Base-by-base conservation (phyloP, 2,113 vertebrate genomes). In the Alces alces region DNA sequence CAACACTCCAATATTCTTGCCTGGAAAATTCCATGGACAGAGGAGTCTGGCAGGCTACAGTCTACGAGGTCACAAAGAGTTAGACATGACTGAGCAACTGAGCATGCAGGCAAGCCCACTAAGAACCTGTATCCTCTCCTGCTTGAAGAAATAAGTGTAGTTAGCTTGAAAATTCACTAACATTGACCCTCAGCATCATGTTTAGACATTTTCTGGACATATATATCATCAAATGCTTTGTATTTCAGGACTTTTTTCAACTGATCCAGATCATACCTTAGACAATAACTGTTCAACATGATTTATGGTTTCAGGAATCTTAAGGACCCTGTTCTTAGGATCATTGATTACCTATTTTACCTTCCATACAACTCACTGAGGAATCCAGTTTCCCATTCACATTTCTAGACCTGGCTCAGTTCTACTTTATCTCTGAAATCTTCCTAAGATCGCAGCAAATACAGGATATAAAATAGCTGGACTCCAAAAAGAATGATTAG, bases 141-240 rank as follows among this genome's bases (percentile, higher is more conserved):
- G 27, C 58, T 91, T 94, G 55, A 91, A 97, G 88, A 95, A 96
- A 87, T 52, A 50, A 17, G 12, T 58, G 54, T 30, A 58, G 21
- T 55, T 73, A 93, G 12, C 93, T 23, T 80, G 66, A 92, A 14
- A 93, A 66, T 88, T 94, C 78, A 83, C 58, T 93, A 86, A 86
- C 47, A 16, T 57, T 76, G 55, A 86, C 86, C 89, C 43, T 33
- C 7, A 61, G 36, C 15, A 73, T 57, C 84, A 88, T 94, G 57
- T 86, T 96, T 84, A 96, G 88, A 86, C 13, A 73, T 11, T 95
- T 95, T 79, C 52, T 96, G 96, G 91, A 96, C 30, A 89, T 39
- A 57, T 39, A 25, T 64, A 73, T 94, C 70, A 97, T 50, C 60
- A 93, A 80, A 79, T 82, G 5, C 19, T 96, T 23, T 80, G 30